phyloP scores from a whole-genome alignment of 2,888 invertebrate species.

The Perithous albicinctus region DNA sequence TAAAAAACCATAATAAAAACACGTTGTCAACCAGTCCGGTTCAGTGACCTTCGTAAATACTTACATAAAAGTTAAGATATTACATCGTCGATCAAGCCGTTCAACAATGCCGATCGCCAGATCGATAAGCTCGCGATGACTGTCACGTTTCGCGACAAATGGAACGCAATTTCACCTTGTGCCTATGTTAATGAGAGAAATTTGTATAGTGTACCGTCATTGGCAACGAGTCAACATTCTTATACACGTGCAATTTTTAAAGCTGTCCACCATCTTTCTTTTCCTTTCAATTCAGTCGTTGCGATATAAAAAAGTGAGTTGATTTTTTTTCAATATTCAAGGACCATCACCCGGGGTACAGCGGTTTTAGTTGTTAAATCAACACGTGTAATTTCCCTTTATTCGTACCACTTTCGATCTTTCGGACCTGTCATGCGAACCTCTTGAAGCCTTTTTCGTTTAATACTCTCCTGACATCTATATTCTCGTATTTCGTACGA shows the following conservation, averaged over 20 bases:
- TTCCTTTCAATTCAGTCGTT: background rate
- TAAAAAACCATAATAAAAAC: background rate
- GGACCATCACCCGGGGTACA: background rate
- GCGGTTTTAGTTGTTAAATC: background rate
- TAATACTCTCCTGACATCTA: background rate
- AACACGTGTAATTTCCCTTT: background rate
- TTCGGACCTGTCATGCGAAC: background rate
- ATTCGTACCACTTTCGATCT: background rate
- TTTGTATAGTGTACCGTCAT: constrained; percentile 61
- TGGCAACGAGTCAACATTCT: constrained; percentile 58
- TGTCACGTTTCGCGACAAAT: constrained; percentile 25
- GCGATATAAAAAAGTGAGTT: background rate
- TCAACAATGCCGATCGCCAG: constrained; percentile 7
- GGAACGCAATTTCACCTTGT: constrained; percentile 60
- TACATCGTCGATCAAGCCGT: constrained; percentile 1
- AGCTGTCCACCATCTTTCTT: background rate
- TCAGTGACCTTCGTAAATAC: constrained; percentile 2
- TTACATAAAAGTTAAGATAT: background rate
- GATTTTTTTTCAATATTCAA: background rate
- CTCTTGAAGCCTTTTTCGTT: constrained; percentile 9
- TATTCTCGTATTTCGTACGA: background rate
- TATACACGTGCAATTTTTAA: constrained; percentile 26
- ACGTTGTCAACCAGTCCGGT: background rate
- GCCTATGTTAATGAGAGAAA: constrained; percentile 66
- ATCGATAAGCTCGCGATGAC: background rate